A percentile compares a stretch with the other conserved stretches of the same genome.
These are phyloP conservation scores for Spinibarbus caldwelli DNA, from an alignment of 2,797 vertebrate species.

Conservation along the genomic window DNA sequence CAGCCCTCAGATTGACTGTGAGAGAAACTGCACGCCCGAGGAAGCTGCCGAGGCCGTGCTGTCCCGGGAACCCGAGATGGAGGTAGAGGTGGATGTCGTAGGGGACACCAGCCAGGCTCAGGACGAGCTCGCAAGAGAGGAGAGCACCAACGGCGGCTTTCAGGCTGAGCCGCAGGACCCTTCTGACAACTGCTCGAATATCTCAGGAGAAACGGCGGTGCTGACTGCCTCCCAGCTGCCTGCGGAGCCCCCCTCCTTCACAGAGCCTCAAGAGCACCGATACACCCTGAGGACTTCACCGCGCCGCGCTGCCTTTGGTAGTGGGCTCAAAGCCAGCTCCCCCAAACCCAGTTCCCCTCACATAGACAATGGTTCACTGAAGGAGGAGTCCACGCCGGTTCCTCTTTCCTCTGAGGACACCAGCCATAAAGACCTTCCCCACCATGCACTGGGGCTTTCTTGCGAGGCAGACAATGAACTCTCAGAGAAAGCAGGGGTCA, in stretches of 20 bases:
- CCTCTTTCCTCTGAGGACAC: constrained; percentile 60
- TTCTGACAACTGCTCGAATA: constrained; percentile 73
- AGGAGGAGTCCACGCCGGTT: constrained; percentile 81
- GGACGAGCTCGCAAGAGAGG: constrained; percentile 82
- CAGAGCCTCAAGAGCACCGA: constrained; percentile 95
- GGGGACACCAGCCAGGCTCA: constrained; percentile 85
- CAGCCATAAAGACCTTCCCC: constrained; percentile 64
- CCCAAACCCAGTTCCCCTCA: constrained; percentile 86
- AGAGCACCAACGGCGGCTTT: constrained; percentile 68
- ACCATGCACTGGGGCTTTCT: constrained; percentile 60
- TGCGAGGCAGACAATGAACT: constrained; percentile 65
- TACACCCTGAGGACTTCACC: constrained; percentile 96
- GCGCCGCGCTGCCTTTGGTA: constrained; percentile 81
- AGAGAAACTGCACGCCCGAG: constrained; percentile 64
- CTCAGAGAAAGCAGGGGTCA: constrained; percentile 73
- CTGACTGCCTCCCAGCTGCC: constrained; percentile 68
- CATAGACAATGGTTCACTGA: constrained; percentile 87
- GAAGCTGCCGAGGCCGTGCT: constrained; percentile 81
- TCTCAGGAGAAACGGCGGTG: constrained; percentile 86
- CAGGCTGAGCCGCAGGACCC: constrained; percentile 62
- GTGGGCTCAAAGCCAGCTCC: constrained; percentile 80
- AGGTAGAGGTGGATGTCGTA: constrained; percentile 90
- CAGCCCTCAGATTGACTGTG: constrained; percentile 43
- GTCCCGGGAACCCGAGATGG: constrained; percentile 89
- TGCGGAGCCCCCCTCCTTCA: constrained; percentile 81